phyloP scores from a whole-genome alignment of 1,140 invertebrate genomes.

The Prorops nasuta region DNA sequence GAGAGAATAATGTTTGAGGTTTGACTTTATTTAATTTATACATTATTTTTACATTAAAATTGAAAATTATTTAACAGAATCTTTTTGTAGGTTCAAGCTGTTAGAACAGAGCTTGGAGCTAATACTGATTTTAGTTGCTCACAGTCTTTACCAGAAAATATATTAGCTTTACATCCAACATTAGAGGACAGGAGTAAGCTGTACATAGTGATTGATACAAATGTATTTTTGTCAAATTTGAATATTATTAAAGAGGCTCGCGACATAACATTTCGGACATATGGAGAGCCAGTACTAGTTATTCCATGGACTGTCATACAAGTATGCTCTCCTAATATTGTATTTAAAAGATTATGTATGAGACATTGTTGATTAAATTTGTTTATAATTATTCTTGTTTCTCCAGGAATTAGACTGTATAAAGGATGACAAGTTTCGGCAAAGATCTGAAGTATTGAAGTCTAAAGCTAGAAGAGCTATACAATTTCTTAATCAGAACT shows the following conservation, averaged over 20 bases:
- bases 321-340: slow-evolving; percentile 29
- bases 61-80: slow-evolving; percentile 4
- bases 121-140: slow-evolving; percentile 1
- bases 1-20: slow-evolving; percentile 44
- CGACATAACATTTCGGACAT: slow-evolving; percentile 33
- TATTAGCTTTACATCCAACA: slow-evolving; percentile 13
- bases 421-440: slow-evolving; percentile 38
- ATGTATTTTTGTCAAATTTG: slow-evolving; percentile 51
- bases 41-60: not conserved
- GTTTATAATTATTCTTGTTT: slow-evolving; percentile 1
- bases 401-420: slow-evolving; percentile 49
- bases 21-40: slow-evolving; percentile 8
- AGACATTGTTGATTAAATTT: no score
- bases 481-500: slow-evolving; percentile 42
- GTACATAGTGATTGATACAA: slow-evolving; percentile 52
- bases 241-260: slow-evolving; percentile 31
- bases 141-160: slow-evolving; percentile 14
- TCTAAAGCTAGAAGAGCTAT: slow-evolving; percentile 41
- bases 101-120: slow-evolving; percentile 31
- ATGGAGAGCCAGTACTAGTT: slow-evolving; percentile 41
- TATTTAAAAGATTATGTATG: no score
- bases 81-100: slow-evolving; percentile 34
- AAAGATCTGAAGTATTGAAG: slow-evolving; percentile 24
- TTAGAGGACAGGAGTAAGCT: slow-evolving; percentile 20
- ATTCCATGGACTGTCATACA: slow-evolving; percentile 52